Base-by-base conservation (phyloP, 2,113 vertebrate species). In the Holacanthus passer region DNA sequence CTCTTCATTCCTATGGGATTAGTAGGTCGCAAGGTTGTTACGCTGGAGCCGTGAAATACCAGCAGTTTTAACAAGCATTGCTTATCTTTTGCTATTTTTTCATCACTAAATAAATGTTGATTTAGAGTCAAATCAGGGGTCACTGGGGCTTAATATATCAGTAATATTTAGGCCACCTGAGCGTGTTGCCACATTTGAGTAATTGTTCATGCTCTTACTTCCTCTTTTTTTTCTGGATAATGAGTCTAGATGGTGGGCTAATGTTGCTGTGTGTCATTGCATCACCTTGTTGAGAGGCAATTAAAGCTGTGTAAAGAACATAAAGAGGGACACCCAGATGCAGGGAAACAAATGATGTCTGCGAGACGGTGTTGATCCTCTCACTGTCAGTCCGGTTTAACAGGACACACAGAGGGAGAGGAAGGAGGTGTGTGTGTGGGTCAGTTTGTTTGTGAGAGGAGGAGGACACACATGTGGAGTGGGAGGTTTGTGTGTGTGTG, bases 221-320 rank as follows among this genome's bases (percentile, higher is more conserved):
- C 17, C 17, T 56, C 11, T 19, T 7, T 62, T 45, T 65, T 52
- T 77, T 74, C 4, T 11, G 20, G 67, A 72, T 72, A 53, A 79
- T 85, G 66, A 78, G 60, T 74, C 41, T 71, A 27, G 71, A 72
- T 37, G 50, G 72, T 63, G 56, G 79, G 71, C 64, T 87, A 79
- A 90, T 83, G 80, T 4, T 13, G 45, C 55, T 1, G 13, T 76
- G 53, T 77, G 63, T 77, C 80, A 64, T 27, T 66, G 82, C 69
- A 41, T 66, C 91, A 78, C 90, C 88, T 93, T 90, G 87, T 94
- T 88, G 91, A 80, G 69, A 89, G 55, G 87, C 76, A 86, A 89
- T 92, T 92, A 89, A 86, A 84, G 65, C 74, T 47, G 82, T 84
- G 86, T 86, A 63, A 67, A 85, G 86, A 79, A 79, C 81, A 83